Percentiles rank a stretch among this genome's conserved stretches.
Conservation (phyloP, 2,113 vertebrate species). For the Monopterus albus region DNA sequence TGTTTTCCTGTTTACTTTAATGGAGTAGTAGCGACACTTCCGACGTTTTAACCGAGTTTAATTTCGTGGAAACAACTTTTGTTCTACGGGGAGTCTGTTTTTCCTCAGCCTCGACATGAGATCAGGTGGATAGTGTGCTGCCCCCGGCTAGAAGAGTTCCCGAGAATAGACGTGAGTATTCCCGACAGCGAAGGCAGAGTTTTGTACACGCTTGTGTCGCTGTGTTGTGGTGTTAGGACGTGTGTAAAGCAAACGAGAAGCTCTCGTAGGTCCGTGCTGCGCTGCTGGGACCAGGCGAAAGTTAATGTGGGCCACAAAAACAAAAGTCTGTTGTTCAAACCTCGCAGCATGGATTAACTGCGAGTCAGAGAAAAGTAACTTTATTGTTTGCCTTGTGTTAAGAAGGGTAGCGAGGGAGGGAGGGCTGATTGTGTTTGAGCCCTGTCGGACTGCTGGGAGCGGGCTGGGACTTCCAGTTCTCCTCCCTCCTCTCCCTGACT, state of each 20-base stretch:
- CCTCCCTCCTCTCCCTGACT: not conserved
- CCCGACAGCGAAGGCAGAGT: no score
- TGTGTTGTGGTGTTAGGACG: not conserved
- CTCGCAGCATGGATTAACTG: conserved; percentile 35
- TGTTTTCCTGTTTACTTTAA: not conserved
- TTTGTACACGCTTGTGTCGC: not conserved
- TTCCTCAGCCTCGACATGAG: conserved; percentile 49
- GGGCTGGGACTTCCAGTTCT: not conserved
- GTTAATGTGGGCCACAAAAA: conserved; percentile 37
- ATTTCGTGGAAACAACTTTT: conserved; percentile 56
- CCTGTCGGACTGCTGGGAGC: not conserved
- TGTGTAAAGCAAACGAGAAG: not conserved
- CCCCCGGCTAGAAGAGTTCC: not conserved
- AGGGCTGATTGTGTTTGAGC: not conserved
- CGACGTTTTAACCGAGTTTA: not conserved
- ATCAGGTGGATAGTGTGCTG: conserved; percentile 58
- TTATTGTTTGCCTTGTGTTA: conserved; percentile 40
- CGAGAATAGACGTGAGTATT: conserved; percentile 40
- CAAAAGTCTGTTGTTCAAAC: conserved; percentile 31
- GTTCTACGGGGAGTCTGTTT: not conserved
- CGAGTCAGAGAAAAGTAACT: conserved; percentile 31
- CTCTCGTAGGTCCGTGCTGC: no score
- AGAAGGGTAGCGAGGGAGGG: not conserved
- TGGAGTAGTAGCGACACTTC: not conserved
- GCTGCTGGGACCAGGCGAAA: not conserved